These are phyloP conservation scores for Tarsius wallacei DNA, from an alignment of 2,797 vertebrate species.

Conservation along the genomic window DNA sequence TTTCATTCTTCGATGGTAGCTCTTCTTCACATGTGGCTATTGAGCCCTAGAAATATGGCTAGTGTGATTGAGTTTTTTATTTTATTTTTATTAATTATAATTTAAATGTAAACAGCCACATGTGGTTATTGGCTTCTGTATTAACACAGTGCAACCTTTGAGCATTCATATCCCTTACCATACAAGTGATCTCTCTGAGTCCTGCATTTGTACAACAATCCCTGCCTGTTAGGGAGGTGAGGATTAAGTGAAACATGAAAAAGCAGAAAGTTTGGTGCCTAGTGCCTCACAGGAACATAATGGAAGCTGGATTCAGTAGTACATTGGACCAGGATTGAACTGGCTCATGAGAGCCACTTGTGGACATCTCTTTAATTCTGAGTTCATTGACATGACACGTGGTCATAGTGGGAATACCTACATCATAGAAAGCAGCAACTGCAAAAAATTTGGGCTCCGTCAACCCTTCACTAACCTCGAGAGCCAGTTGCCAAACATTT, in stretches of 20 bases:
- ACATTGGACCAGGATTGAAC: not conserved
- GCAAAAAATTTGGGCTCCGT: not conserved
- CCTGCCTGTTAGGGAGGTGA: not conserved
- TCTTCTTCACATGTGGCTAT: not conserved
- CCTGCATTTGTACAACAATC: not conserved
- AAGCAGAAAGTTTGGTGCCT: not conserved
- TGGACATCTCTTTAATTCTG: not conserved
- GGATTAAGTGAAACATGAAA: not conserved
- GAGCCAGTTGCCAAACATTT: not conserved
- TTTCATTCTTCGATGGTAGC: not conserved
- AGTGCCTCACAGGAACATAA: not conserved
- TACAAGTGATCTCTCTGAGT: not conserved
- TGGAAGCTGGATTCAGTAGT: not conserved
- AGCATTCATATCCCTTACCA: not conserved
- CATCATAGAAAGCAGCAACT: not conserved
- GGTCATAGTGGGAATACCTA: not conserved
- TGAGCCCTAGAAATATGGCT: not conserved
- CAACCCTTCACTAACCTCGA: not conserved
- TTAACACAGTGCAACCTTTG: not conserved
- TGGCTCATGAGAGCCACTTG: not conserved
- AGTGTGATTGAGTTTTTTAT: not conserved
- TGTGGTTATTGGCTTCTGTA: not conserved
- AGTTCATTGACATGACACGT: not conserved
- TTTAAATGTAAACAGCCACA: not conserved
- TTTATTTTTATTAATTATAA: conserved; percentile 33